A percentile compares a stretch with the other conserved stretches of the same genome.
phyloP scores from a whole-genome alignment of 2,888 invertebrate species.

The Lucinisca nassula region DNA sequence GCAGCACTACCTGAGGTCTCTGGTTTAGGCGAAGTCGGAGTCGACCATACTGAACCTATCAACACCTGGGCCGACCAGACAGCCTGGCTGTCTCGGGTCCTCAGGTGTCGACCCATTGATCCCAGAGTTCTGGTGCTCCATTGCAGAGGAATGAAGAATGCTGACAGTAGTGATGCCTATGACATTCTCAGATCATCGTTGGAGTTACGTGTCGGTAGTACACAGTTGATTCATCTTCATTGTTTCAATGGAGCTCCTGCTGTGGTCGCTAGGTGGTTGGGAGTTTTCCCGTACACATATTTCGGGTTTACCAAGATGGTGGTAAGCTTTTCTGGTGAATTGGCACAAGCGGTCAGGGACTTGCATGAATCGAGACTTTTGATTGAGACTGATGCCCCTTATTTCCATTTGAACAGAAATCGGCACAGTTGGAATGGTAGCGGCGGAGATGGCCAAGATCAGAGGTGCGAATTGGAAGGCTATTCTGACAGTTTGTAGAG shows the following conservation, averaged over 20 bases:
- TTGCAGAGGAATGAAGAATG: not conserved
- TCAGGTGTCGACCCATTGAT: not conserved
- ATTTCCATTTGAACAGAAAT: not conserved
- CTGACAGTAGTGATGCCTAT: not conserved
- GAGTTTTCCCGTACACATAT: not conserved
- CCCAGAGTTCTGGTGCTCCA: not conserved
- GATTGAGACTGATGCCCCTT: slow-evolving; percentile 10
- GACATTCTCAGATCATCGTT: not conserved
- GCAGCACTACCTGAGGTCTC: not conserved
- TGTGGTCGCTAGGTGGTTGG: not conserved
- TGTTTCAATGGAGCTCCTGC: not conserved
- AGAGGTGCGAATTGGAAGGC: not conserved
- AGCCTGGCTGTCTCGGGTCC: not conserved
- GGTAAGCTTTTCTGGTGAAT: not conserved
- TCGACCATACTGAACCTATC: not conserved
- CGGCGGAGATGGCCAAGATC: not conserved
- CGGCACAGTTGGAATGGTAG: slow-evolving; percentile 4
- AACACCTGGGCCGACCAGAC: not conserved
- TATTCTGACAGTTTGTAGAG: not conserved
- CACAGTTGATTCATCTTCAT: not conserved
- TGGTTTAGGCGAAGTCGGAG: not conserved
- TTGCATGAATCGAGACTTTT: not conserved
- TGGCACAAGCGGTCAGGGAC: not conserved
- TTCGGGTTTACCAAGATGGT: slow-evolving; percentile 12
- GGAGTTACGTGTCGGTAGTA: not conserved